Conservation (phyloP, 2,797 vertebrate genomes). For the Phoebastria nigripes region DNA sequence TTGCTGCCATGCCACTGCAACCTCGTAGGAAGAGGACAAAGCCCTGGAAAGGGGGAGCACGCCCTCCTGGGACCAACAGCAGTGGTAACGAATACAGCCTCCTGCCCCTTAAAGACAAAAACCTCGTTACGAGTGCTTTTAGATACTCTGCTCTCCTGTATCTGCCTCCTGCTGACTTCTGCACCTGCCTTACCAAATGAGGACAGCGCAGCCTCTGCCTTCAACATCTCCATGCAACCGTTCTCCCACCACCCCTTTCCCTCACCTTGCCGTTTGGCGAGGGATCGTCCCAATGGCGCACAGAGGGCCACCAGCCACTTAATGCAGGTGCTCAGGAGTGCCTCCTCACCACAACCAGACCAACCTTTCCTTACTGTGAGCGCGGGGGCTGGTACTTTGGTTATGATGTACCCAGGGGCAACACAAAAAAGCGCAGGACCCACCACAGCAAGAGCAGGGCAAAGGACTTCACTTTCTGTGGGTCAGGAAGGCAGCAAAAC, state of each 20-base stretch:
- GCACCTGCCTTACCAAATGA: background rate
- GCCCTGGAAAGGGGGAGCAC: background rate
- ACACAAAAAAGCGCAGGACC: background rate
- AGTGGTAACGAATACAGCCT: background rate
- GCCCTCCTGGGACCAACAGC: rapidly evolving
- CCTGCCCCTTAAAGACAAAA: background rate
- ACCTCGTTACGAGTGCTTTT: rapidly evolving
- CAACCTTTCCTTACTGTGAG: background rate
- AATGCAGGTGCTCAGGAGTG: background rate
- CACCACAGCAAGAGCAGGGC: background rate
- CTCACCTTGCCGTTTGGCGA: background rate
- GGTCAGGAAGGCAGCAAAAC: background rate
- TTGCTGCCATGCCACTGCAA: background rate
- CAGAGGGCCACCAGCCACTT: background rate
- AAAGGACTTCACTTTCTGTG: background rate
- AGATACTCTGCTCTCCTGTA: background rate
- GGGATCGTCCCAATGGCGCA: background rate
- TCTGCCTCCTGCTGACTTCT: background rate
- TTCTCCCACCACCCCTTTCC: background rate
- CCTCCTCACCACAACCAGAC: background rate
- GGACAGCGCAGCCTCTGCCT: background rate
- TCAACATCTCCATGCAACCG: background rate
- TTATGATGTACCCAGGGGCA: background rate
- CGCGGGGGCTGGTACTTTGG: background rate
- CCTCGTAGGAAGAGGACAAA: background rate